Conservation (phyloP, 2,888 invertebrate species). For the Calliphora vomitoria region DNA sequence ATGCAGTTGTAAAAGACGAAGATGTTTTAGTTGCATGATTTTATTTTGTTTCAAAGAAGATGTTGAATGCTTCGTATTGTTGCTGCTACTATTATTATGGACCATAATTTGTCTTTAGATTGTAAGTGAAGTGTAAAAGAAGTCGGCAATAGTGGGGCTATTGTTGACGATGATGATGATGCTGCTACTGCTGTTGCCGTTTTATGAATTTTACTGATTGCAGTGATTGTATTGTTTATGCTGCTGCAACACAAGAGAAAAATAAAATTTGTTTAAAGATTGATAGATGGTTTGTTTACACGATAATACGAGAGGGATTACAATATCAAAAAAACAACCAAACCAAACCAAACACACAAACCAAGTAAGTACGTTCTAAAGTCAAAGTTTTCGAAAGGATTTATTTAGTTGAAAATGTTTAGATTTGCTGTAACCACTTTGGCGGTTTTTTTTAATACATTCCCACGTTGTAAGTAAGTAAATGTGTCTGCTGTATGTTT, state of each 20-base stretch:
- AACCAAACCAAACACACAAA: background rate
- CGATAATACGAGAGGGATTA: constrained; percentile 57
- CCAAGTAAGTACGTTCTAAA: constrained; percentile 58
- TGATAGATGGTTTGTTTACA: constrained; percentile 72
- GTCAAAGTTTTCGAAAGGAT: constrained; percentile 54
- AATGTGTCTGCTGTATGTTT: background rate
- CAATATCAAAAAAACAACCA: background rate
- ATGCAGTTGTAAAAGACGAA: constrained; percentile 75
- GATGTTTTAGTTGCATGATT: constrained; percentile 72
- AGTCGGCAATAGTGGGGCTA: constrained; percentile 55
- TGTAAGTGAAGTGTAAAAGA: constrained; percentile 63
- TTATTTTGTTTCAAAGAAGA: constrained; percentile 61
- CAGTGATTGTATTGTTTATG: constrained; percentile 65
- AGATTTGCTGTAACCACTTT: constrained; percentile 42
- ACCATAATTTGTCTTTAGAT: constrained; percentile 67
- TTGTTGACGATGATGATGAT: constrained; percentile 44
- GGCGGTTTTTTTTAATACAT: constrained; percentile 40
- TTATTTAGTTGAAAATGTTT: constrained; percentile 2
- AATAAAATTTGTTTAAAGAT: constrained; percentile 64
- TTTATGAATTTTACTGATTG: constrained; percentile 66
- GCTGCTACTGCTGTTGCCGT: constrained; percentile 60
- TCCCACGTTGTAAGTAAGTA: constrained; percentile 39
- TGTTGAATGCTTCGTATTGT: constrained; percentile 48
- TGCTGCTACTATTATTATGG: constrained; percentile 69
- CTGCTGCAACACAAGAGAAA: constrained; percentile 67